phyloP scores from a whole-genome alignment of 1,140 invertebrate genomes.

The Neomicropteryx cornuta region DNA sequence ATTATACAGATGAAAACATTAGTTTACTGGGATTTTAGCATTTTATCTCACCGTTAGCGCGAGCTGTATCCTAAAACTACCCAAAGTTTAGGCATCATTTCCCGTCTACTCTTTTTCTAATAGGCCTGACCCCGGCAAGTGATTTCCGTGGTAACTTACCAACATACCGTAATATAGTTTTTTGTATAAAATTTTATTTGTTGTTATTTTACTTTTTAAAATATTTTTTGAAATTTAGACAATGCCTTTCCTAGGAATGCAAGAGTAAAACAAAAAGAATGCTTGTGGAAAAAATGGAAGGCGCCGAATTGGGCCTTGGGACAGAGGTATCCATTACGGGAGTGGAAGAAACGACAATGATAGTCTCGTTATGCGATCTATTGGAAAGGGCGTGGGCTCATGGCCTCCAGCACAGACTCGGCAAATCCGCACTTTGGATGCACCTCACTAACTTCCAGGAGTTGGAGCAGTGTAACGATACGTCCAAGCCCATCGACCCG shows the following conservation, averaged over 20 bases:
- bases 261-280: conserved; percentile 94
- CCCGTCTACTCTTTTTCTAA: too few relatives aligned
- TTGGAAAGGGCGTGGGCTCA: conserved; percentile 97
- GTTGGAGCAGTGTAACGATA: conserved; percentile 66
- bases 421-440: conserved; percentile 91
- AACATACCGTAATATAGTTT: too few relatives aligned
- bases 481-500: conserved; percentile 63
- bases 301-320: conserved; percentile 52
- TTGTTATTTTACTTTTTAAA: too few relatives aligned
- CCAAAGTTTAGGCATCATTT: too few relatives aligned
- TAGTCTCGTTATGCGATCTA: conserved; percentile 94
- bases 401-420: conserved; percentile 90
- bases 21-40: too few relatives aligned
- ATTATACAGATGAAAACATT: too few relatives aligned
- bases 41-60: too few relatives aligned
- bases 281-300: conserved; percentile 96
- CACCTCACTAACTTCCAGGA: conserved; percentile 86
- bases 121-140: too few relatives aligned
- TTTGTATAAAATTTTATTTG: neutral
- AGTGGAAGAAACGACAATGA: conserved; percentile 95
- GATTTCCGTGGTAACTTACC: too few relatives aligned
- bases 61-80: too few relatives aligned
- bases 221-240: too few relatives aligned
- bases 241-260: conserved; percentile 55
- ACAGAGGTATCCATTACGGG: conserved; percentile 48